Evolutionary conservation across 92 coral and sea anemone genomes (phyloP).

Genomic region (Umimayanthus kanabou): DNA sequence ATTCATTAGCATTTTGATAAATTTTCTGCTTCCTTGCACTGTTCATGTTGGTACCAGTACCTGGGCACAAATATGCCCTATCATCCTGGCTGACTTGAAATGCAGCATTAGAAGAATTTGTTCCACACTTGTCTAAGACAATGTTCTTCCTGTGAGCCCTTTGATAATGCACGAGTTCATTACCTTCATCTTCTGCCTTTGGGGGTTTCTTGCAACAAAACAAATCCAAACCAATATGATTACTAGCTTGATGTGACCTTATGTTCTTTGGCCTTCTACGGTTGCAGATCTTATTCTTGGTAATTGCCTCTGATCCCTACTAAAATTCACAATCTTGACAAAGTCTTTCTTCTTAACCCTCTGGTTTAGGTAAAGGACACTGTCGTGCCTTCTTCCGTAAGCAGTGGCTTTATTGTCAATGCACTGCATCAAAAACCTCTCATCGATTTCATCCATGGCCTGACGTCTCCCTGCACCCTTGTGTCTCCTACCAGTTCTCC

Average conservation of each 20-base stretch:
- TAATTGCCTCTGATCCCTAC: neutral
- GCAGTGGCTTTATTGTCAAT: conserved; percentile 18
- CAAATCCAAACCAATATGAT: conserved; percentile 16
- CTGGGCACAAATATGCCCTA: conserved; percentile 15
- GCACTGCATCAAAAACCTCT: neutral
- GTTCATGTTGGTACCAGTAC: conserved; percentile 14
- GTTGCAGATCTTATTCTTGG: conserved; percentile 30
- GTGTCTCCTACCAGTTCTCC: too few relatives aligned
- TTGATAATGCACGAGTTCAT: conserved; percentile 13
- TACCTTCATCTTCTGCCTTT: too few relatives aligned
- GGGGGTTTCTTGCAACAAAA: conserved; percentile 20
- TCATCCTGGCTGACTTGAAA: conserved; percentile 1
- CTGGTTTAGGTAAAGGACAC: conserved; percentile 13
- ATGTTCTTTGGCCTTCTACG: neutral
- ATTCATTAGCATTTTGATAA: neutral
- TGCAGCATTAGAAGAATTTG: too few relatives aligned
- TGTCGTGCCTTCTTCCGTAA: conserved; percentile 20
- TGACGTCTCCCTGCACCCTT: too few relatives aligned
- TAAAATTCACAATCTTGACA: conserved; percentile 15
- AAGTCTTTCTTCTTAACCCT: conserved; percentile 14
- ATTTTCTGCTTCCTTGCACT: neutral
- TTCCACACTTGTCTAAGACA: neutral
- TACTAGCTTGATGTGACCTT: conserved; percentile 3
- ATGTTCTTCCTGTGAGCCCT: conserved; percentile 37
- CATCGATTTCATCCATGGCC: neutral